Percentiles rank a stretch among this genome's conserved stretches.
phyloP scores from a whole-genome alignment of 2,888 invertebrate species.

The Hymenopus coronatus region DNA sequence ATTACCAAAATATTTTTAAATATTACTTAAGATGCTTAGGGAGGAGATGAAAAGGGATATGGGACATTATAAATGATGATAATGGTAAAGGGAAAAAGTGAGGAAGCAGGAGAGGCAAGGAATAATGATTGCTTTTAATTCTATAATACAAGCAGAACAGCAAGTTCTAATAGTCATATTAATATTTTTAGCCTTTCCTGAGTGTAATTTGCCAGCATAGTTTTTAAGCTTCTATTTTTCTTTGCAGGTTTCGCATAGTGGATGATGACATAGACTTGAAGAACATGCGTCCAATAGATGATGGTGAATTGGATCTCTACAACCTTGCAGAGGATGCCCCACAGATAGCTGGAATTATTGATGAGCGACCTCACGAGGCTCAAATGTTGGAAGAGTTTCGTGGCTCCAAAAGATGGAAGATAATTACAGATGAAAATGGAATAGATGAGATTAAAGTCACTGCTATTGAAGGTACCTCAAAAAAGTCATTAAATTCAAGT shows the following conservation, averaged over 20 bases:
- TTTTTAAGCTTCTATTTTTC: constrained; percentile 40
- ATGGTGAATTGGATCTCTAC: constrained; percentile 64
- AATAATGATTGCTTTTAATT: too few species aligned
- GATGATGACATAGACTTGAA: constrained; percentile 77
- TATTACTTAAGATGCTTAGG: too few species aligned
- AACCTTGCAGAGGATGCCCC: constrained; percentile 84
- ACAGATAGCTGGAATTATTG: constrained; percentile 82
- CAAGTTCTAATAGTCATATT: too few species aligned
- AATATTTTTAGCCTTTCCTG: too few species aligned
- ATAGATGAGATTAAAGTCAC: constrained; percentile 30
- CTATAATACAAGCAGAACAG: too few species aligned
- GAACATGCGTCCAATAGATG: constrained; percentile 58
- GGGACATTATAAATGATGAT: too few species aligned
- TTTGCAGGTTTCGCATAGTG: constrained; percentile 73
- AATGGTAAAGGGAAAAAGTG: too few species aligned
- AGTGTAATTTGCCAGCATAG: background rate
- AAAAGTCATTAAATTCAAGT: background rate
- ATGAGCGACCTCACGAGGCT: constrained; percentile 72
- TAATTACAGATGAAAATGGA: constrained; percentile 32
- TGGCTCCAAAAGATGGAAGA: constrained; percentile 32
- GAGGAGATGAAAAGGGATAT: too few species aligned
- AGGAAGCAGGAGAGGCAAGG: too few species aligned
- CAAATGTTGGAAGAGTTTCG: constrained; percentile 38
- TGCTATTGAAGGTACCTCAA: background rate
- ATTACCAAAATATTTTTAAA: too few species aligned